Percentiles rank a stretch among this genome's conserved stretches.
These are phyloP conservation scores for Neolamprologus falcicula DNA, from an alignment of 2,113 vertebrate genomes.

Conservation along the genomic window DNA sequence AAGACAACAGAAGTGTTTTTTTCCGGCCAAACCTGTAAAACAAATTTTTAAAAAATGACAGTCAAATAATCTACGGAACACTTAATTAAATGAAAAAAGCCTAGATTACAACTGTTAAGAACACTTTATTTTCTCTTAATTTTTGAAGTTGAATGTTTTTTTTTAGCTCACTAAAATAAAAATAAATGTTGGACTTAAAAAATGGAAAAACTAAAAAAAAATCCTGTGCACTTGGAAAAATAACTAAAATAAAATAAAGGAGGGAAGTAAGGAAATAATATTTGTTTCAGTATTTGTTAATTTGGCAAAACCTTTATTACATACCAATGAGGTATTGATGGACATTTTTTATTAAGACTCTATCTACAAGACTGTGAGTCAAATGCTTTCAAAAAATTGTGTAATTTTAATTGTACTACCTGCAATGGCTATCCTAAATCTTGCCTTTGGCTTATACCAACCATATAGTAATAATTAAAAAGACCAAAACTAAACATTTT, in stretches of 20 bases:
- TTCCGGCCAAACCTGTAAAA: conserved; percentile 60
- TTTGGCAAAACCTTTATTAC: neutral
- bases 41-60: neutral
- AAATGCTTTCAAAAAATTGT: neutral
- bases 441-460: neutral
- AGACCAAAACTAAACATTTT: neutral
- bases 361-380: neutral
- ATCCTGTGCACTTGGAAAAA: neutral
- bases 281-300: neutral
- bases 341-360: neutral
- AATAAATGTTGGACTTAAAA: neutral
- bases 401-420: neutral
- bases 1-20: conserved; percentile 48
- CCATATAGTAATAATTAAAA: neutral
- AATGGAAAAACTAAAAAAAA: neutral
- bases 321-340: neutral
- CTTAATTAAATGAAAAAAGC: neutral
- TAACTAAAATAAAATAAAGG: neutral
- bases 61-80: neutral
- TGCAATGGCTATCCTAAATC: neutral
- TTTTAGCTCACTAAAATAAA: neutral
- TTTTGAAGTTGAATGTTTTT: neutral
- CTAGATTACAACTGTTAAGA: neutral
- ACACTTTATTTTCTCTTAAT: neutral
- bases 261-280: neutral